Percentiles rank a stretch among this genome's conserved stretches.
phyloP scores from a whole-genome alignment of 2,797 vertebrate species.

The Falco naumanni region DNA sequence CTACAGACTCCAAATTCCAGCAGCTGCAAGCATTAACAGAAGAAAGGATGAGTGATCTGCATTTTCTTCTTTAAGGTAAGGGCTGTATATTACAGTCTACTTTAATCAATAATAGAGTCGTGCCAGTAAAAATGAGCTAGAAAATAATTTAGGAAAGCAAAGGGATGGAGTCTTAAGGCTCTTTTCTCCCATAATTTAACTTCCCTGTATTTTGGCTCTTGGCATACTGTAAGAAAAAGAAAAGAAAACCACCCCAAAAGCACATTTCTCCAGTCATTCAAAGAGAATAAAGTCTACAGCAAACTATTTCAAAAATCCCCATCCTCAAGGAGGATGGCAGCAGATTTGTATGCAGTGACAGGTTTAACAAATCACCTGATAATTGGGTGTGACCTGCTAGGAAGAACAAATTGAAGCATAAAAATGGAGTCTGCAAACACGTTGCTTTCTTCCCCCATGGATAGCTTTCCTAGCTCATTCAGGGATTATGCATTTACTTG shows the following conservation, averaged over 20 bases:
- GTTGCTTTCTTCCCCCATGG: not conserved
- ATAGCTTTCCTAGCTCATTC: not conserved
- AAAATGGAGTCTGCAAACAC: conserved; percentile 30
- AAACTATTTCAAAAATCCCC: not conserved
- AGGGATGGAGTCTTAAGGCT: not conserved
- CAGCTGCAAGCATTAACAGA: not conserved
- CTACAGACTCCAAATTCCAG: not conserved
- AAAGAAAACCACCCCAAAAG: no score
- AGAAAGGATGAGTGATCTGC: not conserved
- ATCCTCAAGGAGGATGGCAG: not conserved
- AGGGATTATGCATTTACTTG: not conserved
- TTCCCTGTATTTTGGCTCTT: not conserved
- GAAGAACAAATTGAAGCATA: conserved; percentile 23
- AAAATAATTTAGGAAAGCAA: conserved; percentile 22
- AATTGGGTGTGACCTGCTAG: conserved; percentile 5
- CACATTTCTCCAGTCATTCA: not conserved
- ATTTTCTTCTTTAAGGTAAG: conserved; percentile 12
- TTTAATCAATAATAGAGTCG: conserved; percentile 24
- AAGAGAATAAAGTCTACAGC: not conserved
- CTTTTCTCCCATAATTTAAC: not conserved
- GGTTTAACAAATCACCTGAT: conserved; percentile 49
- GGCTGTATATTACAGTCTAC: not conserved
- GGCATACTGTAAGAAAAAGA: not conserved
- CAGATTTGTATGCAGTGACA: conserved; percentile 13
- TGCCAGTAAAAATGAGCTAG: not conserved